phyloP scores from a whole-genome alignment of 2,797 vertebrate genomes.

The Poeciliopsis gracilis region DNA sequence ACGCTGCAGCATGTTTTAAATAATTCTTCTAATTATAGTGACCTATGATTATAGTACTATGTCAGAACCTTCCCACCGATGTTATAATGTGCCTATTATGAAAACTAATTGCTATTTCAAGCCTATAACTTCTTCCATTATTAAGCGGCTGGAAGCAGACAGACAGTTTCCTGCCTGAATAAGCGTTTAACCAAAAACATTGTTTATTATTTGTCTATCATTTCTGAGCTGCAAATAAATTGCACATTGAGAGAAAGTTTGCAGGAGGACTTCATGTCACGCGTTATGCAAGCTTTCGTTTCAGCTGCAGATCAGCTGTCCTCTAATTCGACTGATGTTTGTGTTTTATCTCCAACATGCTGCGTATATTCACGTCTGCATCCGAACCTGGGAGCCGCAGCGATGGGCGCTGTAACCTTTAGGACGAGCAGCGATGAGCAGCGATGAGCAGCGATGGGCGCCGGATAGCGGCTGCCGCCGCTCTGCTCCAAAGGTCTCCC shows the following conservation, averaged over 20 bases:
- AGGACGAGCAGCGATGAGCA: conserved; percentile 42
- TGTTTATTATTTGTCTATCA: not conserved
- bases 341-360: conserved; percentile 35
- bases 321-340: not conserved
- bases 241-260: not conserved
- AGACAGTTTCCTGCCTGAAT: not conserved
- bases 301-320: not conserved
- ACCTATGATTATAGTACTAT: not conserved
- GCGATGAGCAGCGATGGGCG: conserved; percentile 47
- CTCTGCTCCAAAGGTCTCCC: conserved; percentile 56
- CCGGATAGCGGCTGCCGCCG: conserved; percentile 41
- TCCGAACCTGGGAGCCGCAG: conserved; percentile 31
- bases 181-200: not conserved
- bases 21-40: conserved; percentile 1
- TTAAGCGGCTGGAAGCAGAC: not conserved
- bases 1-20: not conserved
- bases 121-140: not conserved
- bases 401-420: conserved; percentile 55
- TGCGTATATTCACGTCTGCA: conserved; percentile 28
- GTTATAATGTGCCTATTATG: conserved; percentile 1
- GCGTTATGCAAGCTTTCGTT: not conserved
- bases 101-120: conserved; percentile 5
- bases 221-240: not conserved
- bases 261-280: not conserved
- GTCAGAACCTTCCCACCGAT: not conserved